Base-by-base conservation (phyloP, 1,140 invertebrate species). In the Mercenaria mercenaria region DNA sequence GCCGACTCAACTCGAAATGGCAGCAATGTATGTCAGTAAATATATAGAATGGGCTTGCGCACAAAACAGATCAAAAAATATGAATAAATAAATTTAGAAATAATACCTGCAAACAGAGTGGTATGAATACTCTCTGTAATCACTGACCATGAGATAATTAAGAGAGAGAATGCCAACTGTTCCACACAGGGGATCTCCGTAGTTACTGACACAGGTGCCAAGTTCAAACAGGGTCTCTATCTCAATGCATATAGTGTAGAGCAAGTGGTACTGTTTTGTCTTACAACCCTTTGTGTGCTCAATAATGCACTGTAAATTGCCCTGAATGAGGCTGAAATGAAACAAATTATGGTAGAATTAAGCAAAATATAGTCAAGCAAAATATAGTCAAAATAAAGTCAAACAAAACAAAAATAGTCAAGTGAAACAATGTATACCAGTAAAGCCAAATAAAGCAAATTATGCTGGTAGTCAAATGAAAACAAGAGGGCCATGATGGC, bases 71-170 rank as follows among this genome's bases (percentile, higher is more conserved):
- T 47, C 6, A 47, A 47, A 47, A 47, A 47, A 47, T 15, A 47
- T 47, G 43, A 47, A 47, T 15, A 47, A 47, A 15, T 47, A 47
- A 47, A 47, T 47, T 47, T 47, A 47, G 6, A n/a, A n/a, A n/a
- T n/a, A n/a, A 15, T 88, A 88, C 86, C 64, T 81, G 86, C 86
- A 88, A 23, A 88, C 76, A 32, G 86, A 26, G 20, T 74, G 52
- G 50, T 80, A 80, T 23, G 8, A 67, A 34, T 11, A 4, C 1
- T 26, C 0, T 79, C 15, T 81, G 56, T 32, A 52, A 34, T 76
- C 41, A 39, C 11, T 72, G 0, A 0, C 15, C 29, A 88, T 72
- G 4, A 81, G 34, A 32, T 80, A 72, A 41, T 39, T 56, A 23
- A 88, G 41, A 26, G 76, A 50, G 0, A 88, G 59, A 43, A 81